Base-by-base conservation (phyloP, 2,113 vertebrate species). In the Canis aureus region DNA sequence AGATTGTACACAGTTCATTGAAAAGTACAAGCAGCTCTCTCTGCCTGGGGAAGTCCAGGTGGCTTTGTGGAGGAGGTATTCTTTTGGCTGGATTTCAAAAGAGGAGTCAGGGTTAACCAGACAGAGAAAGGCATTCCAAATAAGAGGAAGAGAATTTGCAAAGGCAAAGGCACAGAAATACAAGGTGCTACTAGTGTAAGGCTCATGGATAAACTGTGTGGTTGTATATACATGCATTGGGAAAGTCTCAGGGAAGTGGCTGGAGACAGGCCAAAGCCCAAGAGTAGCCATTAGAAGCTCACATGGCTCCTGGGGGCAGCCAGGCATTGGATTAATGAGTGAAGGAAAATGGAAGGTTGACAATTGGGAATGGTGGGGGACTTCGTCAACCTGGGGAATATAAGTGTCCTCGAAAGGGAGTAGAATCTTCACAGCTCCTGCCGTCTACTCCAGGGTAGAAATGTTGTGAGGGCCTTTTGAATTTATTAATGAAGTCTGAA, bases 401-500 rank as follows among this genome's bases (percentile, higher is more conserved):
- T 1, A 49, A 19, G n/a, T 27, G 78, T 2, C 16, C 8, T 59
- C 10, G 32, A 53, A 59, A 19, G 32, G n/a, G n/a, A 74, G 15
- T 22, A 35, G 22, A 51, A 19, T 9, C 22, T 6, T 25, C 74
- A 11, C 3, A 66, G 8, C 57, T 66, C 17, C 13, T n/a, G 62
- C 12, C 20, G 29, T 9, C n/a, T 38, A 32, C 71, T 20, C 9
- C 5, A 38, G 60, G 29, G 69, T 22, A 8, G 9, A 73, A 66
- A 43, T 35, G 23, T 60, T 43, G 29, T 62, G 20, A 55, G 87
- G n/a, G 49, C 53, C 53, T 80, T 80, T 4, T 49, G 35, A 32
- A 11, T 74, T 53, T 87, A 66, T 66, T 76, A 22, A 51, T n/a
- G n/a, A 74, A 60, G 8, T n/a, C 71, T 88, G 74, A 94, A 88